These are phyloP conservation scores for Drosophila emarginata DNA, from an alignment of 2,888 invertebrate genomes.

Conservation along the genomic window DNA sequence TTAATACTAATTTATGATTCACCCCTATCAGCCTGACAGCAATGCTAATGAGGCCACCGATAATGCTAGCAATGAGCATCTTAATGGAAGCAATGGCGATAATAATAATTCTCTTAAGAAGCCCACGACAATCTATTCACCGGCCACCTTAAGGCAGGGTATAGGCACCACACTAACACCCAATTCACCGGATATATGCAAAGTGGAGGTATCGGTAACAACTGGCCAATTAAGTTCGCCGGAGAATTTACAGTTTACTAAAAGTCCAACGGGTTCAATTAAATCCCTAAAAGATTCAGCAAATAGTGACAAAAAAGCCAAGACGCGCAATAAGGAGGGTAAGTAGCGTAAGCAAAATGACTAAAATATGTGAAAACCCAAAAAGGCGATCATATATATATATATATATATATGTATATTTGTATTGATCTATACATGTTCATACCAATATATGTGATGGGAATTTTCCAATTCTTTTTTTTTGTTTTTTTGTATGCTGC, in stretches of 20 bases:
- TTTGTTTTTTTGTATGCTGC: slow-evolving; percentile 27
- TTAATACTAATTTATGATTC: neutral
- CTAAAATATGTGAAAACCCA: too few species aligned
- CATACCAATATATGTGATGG: neutral
- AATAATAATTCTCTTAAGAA: slow-evolving; percentile 48
- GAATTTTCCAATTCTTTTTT: neutral
- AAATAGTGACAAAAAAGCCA: slow-evolving; percentile 81
- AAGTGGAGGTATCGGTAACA: slow-evolving; percentile 78
- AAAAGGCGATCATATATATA: too few species aligned
- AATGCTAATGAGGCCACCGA: slow-evolving; percentile 58
- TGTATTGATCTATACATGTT: neutral
- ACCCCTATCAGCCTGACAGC: slow-evolving; percentile 61
- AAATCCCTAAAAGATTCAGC: slow-evolving; percentile 84
- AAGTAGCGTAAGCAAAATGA: slow-evolving; percentile 35
- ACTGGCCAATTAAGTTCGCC: slow-evolving; percentile 74
- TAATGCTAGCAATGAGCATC: slow-evolving; percentile 32
- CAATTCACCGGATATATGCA: slow-evolving; percentile 80
- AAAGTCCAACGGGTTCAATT: slow-evolving; percentile 84
- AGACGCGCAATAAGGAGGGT: slow-evolving; percentile 82
- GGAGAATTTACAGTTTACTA: slow-evolving; percentile 81
- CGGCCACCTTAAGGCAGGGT: slow-evolving; percentile 82
- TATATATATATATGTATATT: too few species aligned
- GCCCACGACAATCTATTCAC: slow-evolving; percentile 78
- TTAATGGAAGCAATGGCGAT: slow-evolving; percentile 28
- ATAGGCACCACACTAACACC: slow-evolving; percentile 81